A percentile compares a stretch with the other conserved stretches of the same genome.
These are phyloP conservation scores for Cancer borealis DNA, from an alignment of 2,888 invertebrate species.

Conservation along the genomic window DNA sequence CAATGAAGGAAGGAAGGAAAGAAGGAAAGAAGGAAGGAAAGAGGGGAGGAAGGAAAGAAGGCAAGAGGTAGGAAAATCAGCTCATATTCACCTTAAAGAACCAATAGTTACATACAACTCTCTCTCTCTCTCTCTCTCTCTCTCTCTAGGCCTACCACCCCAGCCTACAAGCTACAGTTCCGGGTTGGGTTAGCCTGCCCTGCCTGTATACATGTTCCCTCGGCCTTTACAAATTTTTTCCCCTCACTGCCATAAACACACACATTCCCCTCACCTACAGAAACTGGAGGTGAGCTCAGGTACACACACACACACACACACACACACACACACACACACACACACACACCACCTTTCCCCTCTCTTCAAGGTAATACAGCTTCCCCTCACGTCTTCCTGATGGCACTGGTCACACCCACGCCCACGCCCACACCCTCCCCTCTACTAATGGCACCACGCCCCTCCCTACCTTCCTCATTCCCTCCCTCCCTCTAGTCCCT, in stretches of 20 bases:
- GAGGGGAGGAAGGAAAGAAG: too few relatives aligned
- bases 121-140: too few relatives aligned
- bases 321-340: too few relatives aligned
- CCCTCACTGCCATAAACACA: not conserved
- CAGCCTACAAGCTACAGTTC: not conserved
- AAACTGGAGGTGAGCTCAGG: not conserved
- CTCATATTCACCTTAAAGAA: too few relatives aligned
- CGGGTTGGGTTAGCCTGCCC: not conserved
- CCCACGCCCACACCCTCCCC: not conserved
- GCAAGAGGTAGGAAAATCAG: too few relatives aligned
- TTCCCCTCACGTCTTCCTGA: not conserved
- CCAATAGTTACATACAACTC: too few relatives aligned
- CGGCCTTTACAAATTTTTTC: not conserved
- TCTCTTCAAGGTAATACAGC: not conserved
- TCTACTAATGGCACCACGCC: not conserved
- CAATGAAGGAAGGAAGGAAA: too few relatives aligned
- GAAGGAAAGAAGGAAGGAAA: too few relatives aligned
- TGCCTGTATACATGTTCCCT: not conserved
- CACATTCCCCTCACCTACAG: not conserved
- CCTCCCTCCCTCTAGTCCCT: not conserved
- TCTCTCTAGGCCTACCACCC: not conserved
- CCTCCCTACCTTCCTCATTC: not conserved
- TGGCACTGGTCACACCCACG: conserved; percentile 3
- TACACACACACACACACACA: not conserved
- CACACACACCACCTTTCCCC: not conserved